Conservation (phyloP, 2,113 vertebrate species). For the Gorsachius goisagi region DNA sequence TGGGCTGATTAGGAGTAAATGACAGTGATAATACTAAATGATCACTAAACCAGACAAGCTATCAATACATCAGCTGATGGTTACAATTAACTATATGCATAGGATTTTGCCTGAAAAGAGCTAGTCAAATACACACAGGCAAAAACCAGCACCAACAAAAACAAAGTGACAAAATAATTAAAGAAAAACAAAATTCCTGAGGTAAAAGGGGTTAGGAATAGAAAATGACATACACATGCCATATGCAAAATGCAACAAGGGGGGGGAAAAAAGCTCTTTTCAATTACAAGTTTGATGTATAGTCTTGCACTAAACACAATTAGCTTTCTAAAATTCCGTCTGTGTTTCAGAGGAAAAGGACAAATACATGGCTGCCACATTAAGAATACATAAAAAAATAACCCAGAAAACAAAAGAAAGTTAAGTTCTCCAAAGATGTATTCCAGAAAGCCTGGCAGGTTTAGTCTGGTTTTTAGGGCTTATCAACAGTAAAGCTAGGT, state of each 20-base stretch:
- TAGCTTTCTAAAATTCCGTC: background rate
- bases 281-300: background rate
- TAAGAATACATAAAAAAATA: background rate
- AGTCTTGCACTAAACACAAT: background rate
- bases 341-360: background rate
- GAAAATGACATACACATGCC: fast-evolving
- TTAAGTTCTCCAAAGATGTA: background rate
- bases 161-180: background rate
- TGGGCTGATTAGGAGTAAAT: background rate
- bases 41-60: background rate
- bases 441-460: background rate
- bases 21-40: background rate
- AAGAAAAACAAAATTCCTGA: background rate
- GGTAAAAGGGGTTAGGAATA: background rate
- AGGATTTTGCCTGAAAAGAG: background rate
- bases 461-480: background rate
- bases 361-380: background rate
- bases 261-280: background rate
- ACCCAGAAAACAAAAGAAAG: background rate
- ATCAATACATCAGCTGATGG: background rate
- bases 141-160: background rate
- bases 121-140: fast-evolving
- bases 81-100: background rate
- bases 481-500: background rate
- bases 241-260: background rate